Base-by-base conservation (phyloP, 2,888 invertebrate species). In the Orgyia antiqua region DNA sequence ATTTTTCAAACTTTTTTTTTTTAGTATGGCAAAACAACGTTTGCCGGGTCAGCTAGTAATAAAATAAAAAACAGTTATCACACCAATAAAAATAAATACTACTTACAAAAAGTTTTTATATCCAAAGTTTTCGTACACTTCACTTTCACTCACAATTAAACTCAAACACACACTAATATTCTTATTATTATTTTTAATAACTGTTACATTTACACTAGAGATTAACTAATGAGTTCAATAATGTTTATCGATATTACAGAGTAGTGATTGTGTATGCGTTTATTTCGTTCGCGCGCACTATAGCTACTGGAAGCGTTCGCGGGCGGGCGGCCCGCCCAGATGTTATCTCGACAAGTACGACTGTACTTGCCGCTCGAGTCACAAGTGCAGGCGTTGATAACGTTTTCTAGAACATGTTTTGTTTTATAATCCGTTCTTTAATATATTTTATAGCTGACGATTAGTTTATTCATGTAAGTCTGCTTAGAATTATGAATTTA, bases 261-360 rank as follows among this genome's bases (percentile, higher is more conserved):
- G 29, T 35, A 33, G 33, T 40, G 33, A 35, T 35, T 33, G 36
- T 42, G 37, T 32, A 44, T 50, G 64, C 76, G 79, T 74, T 62
- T 47, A 58, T 33, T 35, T 56, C 49, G 52, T 33, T 20, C 65
- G 76, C 68, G 69, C 68, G 70, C 68, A 56, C 37, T 56, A 26
- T 54, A 42, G 55, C 56, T 58, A 78, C 79, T 78, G 74, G 51
- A 73, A 62, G 49, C 38, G 34, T 27, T 35, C 39, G 43, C 48
- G 50, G 57, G 53, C 68, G 68, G 67, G 68, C 75, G 68, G 75
- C 67, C 77, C 79, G 77, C 77, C 79, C 69, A 71, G 75, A 71
- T 69, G 68, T 60, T 76, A 78, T 78, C 78, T 68, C 63, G 45
- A 48, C 51, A 42, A 49, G 34, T 51, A 44, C 39, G 26, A 36